Evolutionary conservation across 2,797 vertebrate species (phyloP).

Genomic region (Chiroxiphia lanceolata): DNA sequence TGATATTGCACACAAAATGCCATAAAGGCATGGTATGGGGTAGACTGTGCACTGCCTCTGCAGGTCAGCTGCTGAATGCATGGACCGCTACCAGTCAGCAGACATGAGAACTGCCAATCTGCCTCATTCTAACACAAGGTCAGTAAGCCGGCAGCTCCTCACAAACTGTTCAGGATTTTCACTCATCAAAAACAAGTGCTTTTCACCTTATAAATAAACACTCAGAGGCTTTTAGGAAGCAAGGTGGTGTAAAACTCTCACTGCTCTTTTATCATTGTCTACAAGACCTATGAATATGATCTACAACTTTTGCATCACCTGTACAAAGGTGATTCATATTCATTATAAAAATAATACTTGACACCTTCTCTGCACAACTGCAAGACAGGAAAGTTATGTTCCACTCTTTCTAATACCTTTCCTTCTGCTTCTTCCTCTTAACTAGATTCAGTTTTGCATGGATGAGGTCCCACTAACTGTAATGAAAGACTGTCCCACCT

Average conservation of each 20-base stretch:
- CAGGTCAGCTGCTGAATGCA: neutral
- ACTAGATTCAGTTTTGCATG: neutral
- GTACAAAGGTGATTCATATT: neutral
- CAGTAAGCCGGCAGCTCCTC: neutral
- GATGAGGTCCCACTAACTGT: neutral
- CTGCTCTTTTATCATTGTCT: neutral
- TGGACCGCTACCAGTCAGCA: neutral
- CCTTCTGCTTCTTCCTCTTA: neutral
- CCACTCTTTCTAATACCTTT: neutral
- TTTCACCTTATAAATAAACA: neutral
- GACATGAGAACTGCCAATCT: neutral
- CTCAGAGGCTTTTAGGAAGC: neutral
- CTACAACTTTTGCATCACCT: neutral
- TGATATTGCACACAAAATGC: neutral
- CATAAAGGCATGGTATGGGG: neutral
- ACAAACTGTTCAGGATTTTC: neutral
- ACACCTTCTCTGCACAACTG: neutral
- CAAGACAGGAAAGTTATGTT: neutral
- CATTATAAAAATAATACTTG: neutral
- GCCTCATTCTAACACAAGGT: neutral
- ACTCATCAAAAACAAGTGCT: neutral
- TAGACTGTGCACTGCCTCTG: neutral
- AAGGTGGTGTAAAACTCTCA: neutral
- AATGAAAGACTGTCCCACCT: neutral
- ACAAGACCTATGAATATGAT: neutral